Conservation (phyloP, 2,888 invertebrate genomes). For the Pegoplata infirma region DNA sequence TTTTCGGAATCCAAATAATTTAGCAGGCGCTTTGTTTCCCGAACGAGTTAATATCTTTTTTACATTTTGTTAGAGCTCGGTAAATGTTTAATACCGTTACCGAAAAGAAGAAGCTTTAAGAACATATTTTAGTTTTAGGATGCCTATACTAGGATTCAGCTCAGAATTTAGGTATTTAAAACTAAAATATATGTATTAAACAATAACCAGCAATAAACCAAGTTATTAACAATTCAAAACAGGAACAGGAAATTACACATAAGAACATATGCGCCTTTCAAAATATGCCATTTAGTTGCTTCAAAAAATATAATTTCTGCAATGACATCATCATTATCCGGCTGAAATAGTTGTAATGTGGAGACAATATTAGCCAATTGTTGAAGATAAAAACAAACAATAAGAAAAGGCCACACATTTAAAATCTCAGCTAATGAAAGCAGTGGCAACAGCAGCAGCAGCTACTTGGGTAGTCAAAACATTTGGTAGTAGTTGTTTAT, state of each 20-base stretch:
- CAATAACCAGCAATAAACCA: too few species aligned
- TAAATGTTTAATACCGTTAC: too few species aligned
- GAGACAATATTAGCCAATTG: slow-evolving; percentile 50
- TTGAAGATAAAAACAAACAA: slow-evolving; percentile 3
- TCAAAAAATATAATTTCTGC: neutral
- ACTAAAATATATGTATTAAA: too few species aligned
- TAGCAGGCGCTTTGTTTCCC: too few species aligned
- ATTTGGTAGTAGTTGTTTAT: neutral
- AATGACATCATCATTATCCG: slow-evolving; percentile 57
- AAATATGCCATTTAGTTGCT: neutral
- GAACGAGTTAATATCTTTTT: too few species aligned
- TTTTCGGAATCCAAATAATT: too few species aligned
- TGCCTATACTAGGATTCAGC: too few species aligned
- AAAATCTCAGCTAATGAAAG: slow-evolving; percentile 7
- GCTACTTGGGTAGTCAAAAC: slow-evolving; percentile 50
- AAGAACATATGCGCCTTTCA: slow-evolving; percentile 45
- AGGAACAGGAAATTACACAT: slow-evolving; percentile 60
- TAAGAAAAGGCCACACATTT: slow-evolving; percentile 50
- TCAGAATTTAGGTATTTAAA: too few species aligned
- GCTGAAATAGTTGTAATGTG: slow-evolving; percentile 13
- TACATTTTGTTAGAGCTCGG: too few species aligned
- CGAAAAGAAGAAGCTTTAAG: too few species aligned
- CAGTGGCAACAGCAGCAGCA: neutral
- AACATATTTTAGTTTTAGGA: too few species aligned
- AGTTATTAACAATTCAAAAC: slow-evolving; percentile 28